These are phyloP conservation scores for Acronicta aceris DNA, from an alignment of 2,888 invertebrate species.

Conservation along the genomic window DNA sequence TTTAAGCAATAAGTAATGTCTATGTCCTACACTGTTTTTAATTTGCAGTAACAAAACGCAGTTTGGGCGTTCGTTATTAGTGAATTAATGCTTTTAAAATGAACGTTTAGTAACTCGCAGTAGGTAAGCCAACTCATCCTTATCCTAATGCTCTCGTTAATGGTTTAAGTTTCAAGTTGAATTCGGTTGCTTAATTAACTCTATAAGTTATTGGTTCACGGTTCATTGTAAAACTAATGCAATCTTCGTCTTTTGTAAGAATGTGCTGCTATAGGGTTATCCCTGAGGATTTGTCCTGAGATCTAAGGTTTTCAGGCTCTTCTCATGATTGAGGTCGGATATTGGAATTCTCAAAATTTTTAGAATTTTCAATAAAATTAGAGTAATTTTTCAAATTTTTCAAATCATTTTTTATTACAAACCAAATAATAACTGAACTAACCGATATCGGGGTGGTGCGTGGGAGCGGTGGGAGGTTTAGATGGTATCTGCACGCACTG, in stretches of 20 bases:
- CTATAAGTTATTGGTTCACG: conserved; percentile 56
- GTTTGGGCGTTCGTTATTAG: conserved; percentile 33
- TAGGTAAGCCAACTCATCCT: conserved; percentile 47
- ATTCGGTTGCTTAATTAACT: conserved; percentile 65
- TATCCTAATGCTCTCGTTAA: conserved; percentile 64
- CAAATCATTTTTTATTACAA: too few species aligned
- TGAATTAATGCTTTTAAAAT: conserved; percentile 54
- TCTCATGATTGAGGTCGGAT: too few species aligned
- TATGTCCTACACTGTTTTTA: conserved; percentile 30
- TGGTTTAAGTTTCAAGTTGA: conserved; percentile 66
- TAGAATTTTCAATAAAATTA: too few species aligned
- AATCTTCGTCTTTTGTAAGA: conserved; percentile 28
- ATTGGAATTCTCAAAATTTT: too few species aligned
- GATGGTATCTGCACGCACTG: too few species aligned
- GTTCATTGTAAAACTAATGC: conserved; percentile 59
- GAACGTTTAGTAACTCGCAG: conserved; percentile 49
- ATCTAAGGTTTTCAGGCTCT: too few species aligned
- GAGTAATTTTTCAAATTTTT: too few species aligned
- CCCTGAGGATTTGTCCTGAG: too few species aligned
- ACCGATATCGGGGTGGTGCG: too few species aligned
- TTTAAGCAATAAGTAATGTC: not conserved
- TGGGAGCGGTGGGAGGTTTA: too few species aligned
- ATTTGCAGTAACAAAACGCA: conserved; percentile 30
- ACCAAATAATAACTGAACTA: too few species aligned
- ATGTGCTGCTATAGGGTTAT: too few species aligned